These are phyloP conservation scores for Dasyprocta punctata DNA, from an alignment of 2,113 vertebrate species.

Conservation along the genomic window DNA sequence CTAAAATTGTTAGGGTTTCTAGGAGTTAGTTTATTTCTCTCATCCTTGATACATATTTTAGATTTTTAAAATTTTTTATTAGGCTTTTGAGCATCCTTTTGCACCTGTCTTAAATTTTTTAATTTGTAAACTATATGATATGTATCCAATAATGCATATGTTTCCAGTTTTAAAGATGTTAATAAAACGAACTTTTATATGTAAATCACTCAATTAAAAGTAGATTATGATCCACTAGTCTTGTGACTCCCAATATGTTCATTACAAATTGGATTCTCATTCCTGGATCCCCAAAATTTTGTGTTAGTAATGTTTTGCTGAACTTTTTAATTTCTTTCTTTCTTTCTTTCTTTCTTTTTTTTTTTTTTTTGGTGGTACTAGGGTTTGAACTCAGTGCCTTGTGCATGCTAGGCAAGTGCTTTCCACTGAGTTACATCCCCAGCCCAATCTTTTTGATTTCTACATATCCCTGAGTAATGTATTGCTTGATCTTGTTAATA, in stretches of 20 bases:
- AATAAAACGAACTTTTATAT: neutral
- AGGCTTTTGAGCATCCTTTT: neutral
- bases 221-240: neutral
- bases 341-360: too few species aligned
- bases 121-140: neutral
- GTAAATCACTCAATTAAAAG: neutral
- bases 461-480: neutral
- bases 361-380: too few species aligned
- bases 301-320: neutral
- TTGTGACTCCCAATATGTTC: neutral
- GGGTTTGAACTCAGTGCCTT: too few species aligned
- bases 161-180: neutral
- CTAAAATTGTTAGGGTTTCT: constrained; percentile 12
- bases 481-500: neutral
- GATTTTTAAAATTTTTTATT: constrained; percentile 18
- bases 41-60: neutral
- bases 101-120: neutral
- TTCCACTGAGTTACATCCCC: too few species aligned
- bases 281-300: neutral
- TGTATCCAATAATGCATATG: neutral
- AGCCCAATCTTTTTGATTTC: neutral
- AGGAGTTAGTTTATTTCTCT: neutral
- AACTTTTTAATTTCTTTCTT: too few species aligned
- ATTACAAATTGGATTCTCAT: neutral
- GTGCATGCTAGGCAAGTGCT: too few species aligned